Evolutionary conservation across 2,797 vertebrate species (phyloP), one percentile per base, ranked within the genome.

Genomic region (Parotocinclus haroldoi): DNA sequence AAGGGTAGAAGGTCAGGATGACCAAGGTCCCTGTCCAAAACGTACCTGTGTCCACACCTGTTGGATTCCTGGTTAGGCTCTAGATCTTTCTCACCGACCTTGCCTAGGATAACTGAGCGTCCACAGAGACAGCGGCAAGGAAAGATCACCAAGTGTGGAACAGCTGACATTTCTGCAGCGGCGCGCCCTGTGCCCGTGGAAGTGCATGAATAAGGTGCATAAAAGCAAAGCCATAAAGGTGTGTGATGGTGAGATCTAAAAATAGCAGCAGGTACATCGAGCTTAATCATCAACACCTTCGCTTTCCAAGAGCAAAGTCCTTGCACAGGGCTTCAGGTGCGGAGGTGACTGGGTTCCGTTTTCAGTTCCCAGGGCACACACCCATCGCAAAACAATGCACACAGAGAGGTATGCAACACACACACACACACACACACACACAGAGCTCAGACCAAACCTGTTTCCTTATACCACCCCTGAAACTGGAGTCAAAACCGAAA

Each of bases 331-430:
- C 59, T 80, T 73, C 9, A n/a, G 72, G 74, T 84, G 80, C 75
- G 81, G 69, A 68, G 70, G 55, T 74, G 77, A 74, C 57, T 27
- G 56, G 78, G 80, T 84, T 82, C 78, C 78, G 54, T 76, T 77
- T 81, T 84, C 72, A 77, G 73, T 79, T 82, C 83, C 82, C 79
- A 69, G 75, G 86, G 77, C 88, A 74, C 91, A 77, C 91, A 77
- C 89, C 90, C 91, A 89, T 76, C 9, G 27, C 68, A 80, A 78
- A 92, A 93, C 91, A 92, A 90, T 91, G 80, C 83, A 78, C 83
- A 78, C 78, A 82, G 82, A 75, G 81, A 91, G 89, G 85, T 86
- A 87, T 77, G 83, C 79, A 73, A 77, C 66, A 76, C 74, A 76
- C 58, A 40, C 60, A 51, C 59, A 39, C 59, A 54, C 19, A 27